Evolutionary conservation across 1,140 invertebrate genomes (phyloP).

Genomic region (Drosophila sp.): DNA sequence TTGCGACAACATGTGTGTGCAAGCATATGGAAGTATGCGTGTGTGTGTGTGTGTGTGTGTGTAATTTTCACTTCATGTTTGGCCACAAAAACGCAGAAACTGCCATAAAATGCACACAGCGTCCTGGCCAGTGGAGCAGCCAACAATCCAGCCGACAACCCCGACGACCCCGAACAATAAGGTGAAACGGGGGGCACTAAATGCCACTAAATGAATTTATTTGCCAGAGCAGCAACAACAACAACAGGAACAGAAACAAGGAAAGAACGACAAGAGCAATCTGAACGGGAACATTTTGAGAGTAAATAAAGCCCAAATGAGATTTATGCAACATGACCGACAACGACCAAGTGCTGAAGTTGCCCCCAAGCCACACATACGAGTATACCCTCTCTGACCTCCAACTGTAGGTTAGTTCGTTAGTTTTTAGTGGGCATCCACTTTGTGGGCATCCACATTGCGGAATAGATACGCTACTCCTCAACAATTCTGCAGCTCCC

Average conservation of each 20-base stretch:
- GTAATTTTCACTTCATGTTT: slow-evolving; percentile 83
- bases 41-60: slow-evolving; percentile 36
- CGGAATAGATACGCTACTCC: slow-evolving; percentile 39
- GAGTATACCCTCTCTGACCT: not conserved
- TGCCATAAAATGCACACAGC: slow-evolving; percentile 79
- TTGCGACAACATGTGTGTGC: slow-evolving; percentile 63
- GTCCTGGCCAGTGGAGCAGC: slow-evolving; percentile 43
- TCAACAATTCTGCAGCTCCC: slow-evolving; percentile 8
- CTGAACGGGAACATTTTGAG: slow-evolving; percentile 74
- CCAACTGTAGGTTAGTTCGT: slow-evolving; percentile 51
- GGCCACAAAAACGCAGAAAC: slow-evolving; percentile 79
- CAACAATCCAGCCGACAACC: not conserved
- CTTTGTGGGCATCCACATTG: slow-evolving; percentile 72
- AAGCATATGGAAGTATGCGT: not conserved
- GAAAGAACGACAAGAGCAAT: slow-evolving; percentile 32
- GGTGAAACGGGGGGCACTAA: slow-evolving; percentile 77
- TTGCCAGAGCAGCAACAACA: slow-evolving; percentile 50
- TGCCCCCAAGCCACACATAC: slow-evolving; percentile 43
- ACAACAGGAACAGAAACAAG: slow-evolving; percentile 15
- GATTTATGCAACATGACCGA: slow-evolving; percentile 83
- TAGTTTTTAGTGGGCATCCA: slow-evolving; percentile 79
- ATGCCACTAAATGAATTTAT: slow-evolving; percentile 84
- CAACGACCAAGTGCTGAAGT: slow-evolving; percentile 80
- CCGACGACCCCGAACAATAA: slow-evolving; percentile 65
- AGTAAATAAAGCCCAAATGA: slow-evolving; percentile 83